Evolutionary conservation across 2,797 vertebrate species (phyloP).

Genomic region (Lepilemur septentrionalis): DNA sequence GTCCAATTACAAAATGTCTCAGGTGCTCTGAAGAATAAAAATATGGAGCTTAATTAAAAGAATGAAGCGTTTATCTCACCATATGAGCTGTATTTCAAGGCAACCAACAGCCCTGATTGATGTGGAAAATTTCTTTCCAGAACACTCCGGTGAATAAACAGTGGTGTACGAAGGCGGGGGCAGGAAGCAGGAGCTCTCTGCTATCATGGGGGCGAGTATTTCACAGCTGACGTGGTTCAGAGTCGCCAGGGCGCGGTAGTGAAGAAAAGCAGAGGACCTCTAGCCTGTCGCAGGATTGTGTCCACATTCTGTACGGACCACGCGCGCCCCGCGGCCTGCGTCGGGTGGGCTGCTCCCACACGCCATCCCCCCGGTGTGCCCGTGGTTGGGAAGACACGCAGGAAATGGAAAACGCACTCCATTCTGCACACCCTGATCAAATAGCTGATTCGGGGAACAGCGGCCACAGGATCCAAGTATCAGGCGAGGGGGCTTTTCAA

Average conservation of each 20-base stretch:
- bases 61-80: neutral
- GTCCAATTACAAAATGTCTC: neutral
- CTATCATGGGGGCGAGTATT: accelerated
- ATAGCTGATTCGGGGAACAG: neutral
- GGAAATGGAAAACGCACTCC: neutral
- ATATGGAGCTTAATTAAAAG: neutral
- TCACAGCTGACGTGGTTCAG: neutral
- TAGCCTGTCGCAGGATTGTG: neutral
- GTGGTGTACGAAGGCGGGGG: accelerated
- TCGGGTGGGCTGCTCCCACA: neutral
- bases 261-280: neutral
- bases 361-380: neutral
- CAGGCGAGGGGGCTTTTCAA: neutral
- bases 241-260: accelerated
- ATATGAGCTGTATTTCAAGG: neutral
- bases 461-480: neutral
- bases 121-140: neutral
- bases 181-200: neutral
- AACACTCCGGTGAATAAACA: neutral
- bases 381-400: neutral
- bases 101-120: neutral
- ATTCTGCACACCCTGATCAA: neutral
- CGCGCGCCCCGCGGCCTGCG: neutral
- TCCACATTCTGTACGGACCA: neutral
- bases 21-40: neutral